Evolutionary conservation across 2,888 invertebrate genomes (phyloP).

Genomic region (Eurytoma californica): DNA sequence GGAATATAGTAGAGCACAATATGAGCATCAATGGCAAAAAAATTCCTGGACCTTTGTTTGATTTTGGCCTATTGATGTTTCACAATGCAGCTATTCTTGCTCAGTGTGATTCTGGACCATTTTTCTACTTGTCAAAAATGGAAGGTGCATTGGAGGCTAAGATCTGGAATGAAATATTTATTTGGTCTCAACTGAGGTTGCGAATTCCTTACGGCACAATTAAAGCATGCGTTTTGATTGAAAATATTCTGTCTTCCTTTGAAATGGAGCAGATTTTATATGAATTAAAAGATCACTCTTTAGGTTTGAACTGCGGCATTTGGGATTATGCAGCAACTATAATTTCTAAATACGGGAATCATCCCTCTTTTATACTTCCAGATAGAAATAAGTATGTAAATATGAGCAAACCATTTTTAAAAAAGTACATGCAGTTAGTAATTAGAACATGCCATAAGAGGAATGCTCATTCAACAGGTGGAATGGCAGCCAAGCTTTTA

Average conservation of each 20-base stretch:
- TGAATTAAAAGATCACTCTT: slow-evolving; percentile 80
- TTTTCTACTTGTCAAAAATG: slow-evolving; percentile 84
- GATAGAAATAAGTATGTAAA: slow-evolving; percentile 83
- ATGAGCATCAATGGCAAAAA: slow-evolving; percentile 79
- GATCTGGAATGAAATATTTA: slow-evolving; percentile 83
- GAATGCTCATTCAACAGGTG: slow-evolving; percentile 81
- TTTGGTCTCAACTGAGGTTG: slow-evolving; percentile 79
- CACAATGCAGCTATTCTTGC: slow-evolving; percentile 79
- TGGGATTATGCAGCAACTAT: slow-evolving; percentile 85
- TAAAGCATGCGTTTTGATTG: slow-evolving; percentile 84
- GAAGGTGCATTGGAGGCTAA: slow-evolving; percentile 81
- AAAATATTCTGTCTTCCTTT: slow-evolving; percentile 82
- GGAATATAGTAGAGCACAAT: slow-evolving; percentile 85
- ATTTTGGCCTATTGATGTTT: slow-evolving; percentile 82
- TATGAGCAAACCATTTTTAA: slow-evolving; percentile 81
- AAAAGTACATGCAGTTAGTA: slow-evolving; percentile 80
- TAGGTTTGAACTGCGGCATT: slow-evolving; percentile 85
- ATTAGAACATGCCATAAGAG: slow-evolving; percentile 79
- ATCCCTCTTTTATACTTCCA: slow-evolving; percentile 79
- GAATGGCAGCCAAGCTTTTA: slow-evolving; percentile 82
- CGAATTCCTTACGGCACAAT: slow-evolving; percentile 80
- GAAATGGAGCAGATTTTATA: slow-evolving; percentile 83
- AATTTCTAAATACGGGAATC: slow-evolving; percentile 80
- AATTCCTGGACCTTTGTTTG: slow-evolving; percentile 82
- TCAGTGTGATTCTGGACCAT: slow-evolving; percentile 80